Evolutionary conservation across 1,140 invertebrate genomes (phyloP).

Genomic region (Batillaria attramentaria): DNA sequence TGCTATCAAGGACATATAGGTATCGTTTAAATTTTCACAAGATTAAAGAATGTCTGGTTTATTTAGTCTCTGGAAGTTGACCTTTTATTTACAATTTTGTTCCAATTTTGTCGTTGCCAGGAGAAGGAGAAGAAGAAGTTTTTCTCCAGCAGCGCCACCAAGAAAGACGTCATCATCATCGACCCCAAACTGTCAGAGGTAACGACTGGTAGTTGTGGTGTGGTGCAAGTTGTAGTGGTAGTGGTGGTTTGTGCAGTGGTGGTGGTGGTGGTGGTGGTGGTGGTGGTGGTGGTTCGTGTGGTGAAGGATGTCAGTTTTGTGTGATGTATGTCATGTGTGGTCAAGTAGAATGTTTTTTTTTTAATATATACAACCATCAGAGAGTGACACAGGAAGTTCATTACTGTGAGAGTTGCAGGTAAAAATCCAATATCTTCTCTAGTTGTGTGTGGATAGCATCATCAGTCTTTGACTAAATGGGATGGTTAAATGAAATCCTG

Average conservation of each 20-base stretch:
- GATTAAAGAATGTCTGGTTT: too few relatives aligned
- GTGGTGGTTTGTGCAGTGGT: neutral
- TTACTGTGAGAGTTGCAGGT: too few relatives aligned
- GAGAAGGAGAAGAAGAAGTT: conserved; percentile 68
- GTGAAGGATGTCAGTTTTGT: neutral
- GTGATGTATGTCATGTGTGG: neutral
- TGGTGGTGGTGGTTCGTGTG: neutral
- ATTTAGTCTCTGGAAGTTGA: too few relatives aligned
- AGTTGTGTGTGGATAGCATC: too few relatives aligned
- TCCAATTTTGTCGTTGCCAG: conserved; percentile 41
- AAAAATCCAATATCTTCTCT: too few relatives aligned
- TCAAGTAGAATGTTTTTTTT: neutral
- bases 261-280: neutral
- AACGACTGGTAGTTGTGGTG: conserved; percentile 20
- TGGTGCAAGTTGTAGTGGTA: neutral
- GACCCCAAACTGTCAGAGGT: conserved; percentile 62
- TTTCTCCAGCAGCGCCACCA: conserved; percentile 58
- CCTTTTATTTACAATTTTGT: too few relatives aligned
- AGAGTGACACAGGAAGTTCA: too few relatives aligned
- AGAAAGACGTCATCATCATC: conserved; percentile 59
- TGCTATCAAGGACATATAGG: too few relatives aligned
- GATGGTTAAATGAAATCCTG: too few relatives aligned
- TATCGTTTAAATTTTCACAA: too few relatives aligned
- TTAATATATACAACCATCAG: neutral
- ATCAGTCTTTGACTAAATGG: too few relatives aligned